phyloP scores from a whole-genome alignment of 1,140 invertebrate species.

The Drosophila bocki region DNA sequence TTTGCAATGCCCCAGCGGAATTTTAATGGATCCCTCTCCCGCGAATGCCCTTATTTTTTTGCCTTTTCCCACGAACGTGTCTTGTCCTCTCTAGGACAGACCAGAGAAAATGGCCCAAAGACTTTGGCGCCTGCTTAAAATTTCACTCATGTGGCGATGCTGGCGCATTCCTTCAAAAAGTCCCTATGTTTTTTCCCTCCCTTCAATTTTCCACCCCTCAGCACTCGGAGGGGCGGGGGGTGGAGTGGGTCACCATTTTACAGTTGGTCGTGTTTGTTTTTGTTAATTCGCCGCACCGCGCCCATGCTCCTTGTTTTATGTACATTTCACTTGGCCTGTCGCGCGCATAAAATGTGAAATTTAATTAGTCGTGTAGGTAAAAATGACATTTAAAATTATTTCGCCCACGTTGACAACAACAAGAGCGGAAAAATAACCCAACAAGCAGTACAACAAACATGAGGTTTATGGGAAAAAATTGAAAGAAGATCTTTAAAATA shows the following conservation, averaged over 20 bases:
- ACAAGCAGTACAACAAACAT: background rate
- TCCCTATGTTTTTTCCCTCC: slow-evolving; percentile 4
- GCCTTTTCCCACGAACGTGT: slow-evolving; percentile 53
- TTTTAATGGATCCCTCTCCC: slow-evolving; percentile 69
- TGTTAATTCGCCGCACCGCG: slow-evolving; percentile 58
- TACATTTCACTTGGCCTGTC: slow-evolving; percentile 66
- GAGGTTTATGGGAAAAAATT: background rate
- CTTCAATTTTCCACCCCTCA: slow-evolving; percentile 4
- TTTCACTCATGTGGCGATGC: slow-evolving; percentile 71
- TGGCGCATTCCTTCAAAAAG: slow-evolving; percentile 35
- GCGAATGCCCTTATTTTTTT: slow-evolving; percentile 3
- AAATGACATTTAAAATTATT: slow-evolving; percentile 77
- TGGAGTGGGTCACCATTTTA: slow-evolving; percentile 50
- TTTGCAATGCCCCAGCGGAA: slow-evolving; percentile 78
- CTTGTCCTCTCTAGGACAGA: slow-evolving; percentile 42
- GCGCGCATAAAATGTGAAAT: slow-evolving; percentile 75
- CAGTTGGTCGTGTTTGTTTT: slow-evolving; percentile 76
- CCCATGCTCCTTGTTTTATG: slow-evolving; percentile 64
- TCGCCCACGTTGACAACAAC: slow-evolving; percentile 21
- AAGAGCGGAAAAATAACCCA: slow-evolving; percentile 7
- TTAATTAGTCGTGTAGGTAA: slow-evolving; percentile 81
- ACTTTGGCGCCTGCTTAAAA: slow-evolving; percentile 73
- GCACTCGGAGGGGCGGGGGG: background rate
- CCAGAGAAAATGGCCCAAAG: slow-evolving; percentile 63
- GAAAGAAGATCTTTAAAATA: background rate